Percentiles rank a stretch among this genome's conserved stretches.
phyloP scores from a whole-genome alignment of 2,797 vertebrate genomes.

The Chromis chromis region DNA sequence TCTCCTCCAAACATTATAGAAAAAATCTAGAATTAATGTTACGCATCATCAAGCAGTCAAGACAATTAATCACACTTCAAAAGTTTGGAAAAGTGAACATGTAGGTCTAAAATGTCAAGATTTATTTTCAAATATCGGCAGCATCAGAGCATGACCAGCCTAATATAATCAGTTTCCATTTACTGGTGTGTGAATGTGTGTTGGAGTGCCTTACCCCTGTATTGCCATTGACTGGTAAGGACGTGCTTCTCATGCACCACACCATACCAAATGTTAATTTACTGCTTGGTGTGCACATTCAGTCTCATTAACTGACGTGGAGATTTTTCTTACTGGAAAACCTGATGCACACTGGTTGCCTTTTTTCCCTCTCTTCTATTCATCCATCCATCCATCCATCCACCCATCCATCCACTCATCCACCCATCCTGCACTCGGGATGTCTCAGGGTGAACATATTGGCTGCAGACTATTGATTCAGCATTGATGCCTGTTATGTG shows the following conservation, averaged over 20 bases:
- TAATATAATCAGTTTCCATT: background rate
- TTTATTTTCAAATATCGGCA: conserved; percentile 12
- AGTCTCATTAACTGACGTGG: conserved; percentile 46
- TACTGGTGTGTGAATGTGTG: background rate
- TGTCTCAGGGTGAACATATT: background rate
- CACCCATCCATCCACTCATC: background rate
- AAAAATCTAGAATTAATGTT: background rate
- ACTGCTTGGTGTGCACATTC: conserved; percentile 39
- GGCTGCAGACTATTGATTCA: conserved; percentile 25
- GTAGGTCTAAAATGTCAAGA: background rate
- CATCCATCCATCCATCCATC: too few species aligned
- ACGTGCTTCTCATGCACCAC: conserved; percentile 8
- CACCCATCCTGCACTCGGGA: background rate
- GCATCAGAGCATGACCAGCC: background rate
- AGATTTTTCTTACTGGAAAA: conserved; percentile 18
- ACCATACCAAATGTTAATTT: conserved; percentile 41
- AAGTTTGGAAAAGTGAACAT: background rate
- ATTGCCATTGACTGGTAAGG: conserved; percentile 14
- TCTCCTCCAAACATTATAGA: background rate
- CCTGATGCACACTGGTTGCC: background rate
- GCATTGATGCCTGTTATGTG: conserved; percentile 12
- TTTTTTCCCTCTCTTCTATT: conserved; percentile 4
- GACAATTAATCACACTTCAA: background rate
- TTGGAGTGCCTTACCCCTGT: background rate
- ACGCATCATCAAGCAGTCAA: background rate